Evolutionary conservation across 1,140 invertebrate genomes (phyloP).

Genomic region (Odontomachus brunneus): DNA sequence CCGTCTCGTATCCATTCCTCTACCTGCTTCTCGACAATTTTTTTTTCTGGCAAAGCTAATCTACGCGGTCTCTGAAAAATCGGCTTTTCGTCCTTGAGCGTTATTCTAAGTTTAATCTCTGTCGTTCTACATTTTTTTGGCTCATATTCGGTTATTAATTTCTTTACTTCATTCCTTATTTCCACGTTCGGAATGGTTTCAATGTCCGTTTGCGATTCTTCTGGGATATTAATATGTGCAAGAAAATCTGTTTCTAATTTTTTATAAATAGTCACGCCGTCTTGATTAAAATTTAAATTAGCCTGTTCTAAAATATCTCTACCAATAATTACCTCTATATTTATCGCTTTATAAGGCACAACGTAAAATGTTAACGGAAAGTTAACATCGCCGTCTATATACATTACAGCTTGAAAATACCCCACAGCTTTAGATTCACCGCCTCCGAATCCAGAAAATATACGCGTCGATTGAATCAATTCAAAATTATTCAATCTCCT

Average conservation of each 20-base stretch:
- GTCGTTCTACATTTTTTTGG: constrained; percentile 9
- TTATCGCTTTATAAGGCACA: neutral
- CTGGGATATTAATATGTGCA: constrained; percentile 1
- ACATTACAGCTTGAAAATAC: neutral
- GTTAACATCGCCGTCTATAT: constrained; percentile 1
- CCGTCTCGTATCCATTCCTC: neutral
- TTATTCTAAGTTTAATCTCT: constrained; percentile 23
- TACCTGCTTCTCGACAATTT: neutral
- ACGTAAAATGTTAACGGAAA: neutral
- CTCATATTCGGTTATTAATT: neutral
- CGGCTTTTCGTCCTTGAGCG: neutral
- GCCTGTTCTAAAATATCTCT: constrained; percentile 32
- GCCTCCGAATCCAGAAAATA: neutral
- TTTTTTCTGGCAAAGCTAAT: neutral
- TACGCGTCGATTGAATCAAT: neutral
- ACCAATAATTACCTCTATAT: neutral
- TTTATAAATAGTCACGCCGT: neutral
- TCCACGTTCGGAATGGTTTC: neutral
- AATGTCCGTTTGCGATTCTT: neutral
- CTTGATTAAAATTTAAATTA: neutral
- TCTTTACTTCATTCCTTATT: neutral
- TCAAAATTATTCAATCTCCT: neutral
- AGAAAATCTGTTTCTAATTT: constrained; percentile 1
- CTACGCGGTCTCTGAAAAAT: constrained; percentile 23
- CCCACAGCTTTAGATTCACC: neutral